Evolutionary conservation across 1,140 invertebrate genomes (phyloP).

Genomic region (Apis cerana): DNA sequence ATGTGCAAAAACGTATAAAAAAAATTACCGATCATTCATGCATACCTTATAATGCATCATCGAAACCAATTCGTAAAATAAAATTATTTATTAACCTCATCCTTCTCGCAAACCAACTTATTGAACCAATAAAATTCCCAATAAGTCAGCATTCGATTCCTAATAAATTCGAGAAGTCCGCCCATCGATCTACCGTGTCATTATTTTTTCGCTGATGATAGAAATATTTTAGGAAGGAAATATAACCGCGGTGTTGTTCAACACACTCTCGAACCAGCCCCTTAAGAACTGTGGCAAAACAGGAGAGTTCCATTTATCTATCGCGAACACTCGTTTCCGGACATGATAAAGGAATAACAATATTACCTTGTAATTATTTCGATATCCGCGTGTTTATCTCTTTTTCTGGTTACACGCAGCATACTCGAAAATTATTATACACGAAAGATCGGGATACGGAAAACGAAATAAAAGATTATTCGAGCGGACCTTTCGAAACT

Average conservation of each 20-base stretch:
- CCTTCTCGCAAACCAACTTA: too few relatives aligned
- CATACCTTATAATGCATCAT: too few relatives aligned
- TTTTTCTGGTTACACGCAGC: background rate
- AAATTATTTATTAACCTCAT: too few relatives aligned
- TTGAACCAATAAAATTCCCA: too few relatives aligned
- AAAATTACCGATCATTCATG: too few relatives aligned
- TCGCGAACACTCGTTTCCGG: background rate
- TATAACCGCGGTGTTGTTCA: too few relatives aligned
- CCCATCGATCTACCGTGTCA: background rate
- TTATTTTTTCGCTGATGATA: background rate
- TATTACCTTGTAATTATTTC: slow-evolving; percentile 5
- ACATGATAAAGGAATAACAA: background rate
- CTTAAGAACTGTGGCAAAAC: background rate
- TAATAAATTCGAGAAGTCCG: background rate
- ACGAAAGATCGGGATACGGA: background rate
- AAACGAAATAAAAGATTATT: background rate
- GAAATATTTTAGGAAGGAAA: slow-evolving; percentile 3
- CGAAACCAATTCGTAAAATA: too few relatives aligned
- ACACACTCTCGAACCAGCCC: background rate
- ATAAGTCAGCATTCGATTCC: too few relatives aligned
- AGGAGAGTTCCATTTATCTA: slow-evolving; percentile 6
- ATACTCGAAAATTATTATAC: too few relatives aligned
- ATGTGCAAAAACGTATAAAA: too few relatives aligned
- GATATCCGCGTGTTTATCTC: background rate
- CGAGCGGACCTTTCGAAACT: background rate